Evolutionary conservation across 2,113 vertebrate species (phyloP).

Genomic region (Xenopus laevis): DNA sequence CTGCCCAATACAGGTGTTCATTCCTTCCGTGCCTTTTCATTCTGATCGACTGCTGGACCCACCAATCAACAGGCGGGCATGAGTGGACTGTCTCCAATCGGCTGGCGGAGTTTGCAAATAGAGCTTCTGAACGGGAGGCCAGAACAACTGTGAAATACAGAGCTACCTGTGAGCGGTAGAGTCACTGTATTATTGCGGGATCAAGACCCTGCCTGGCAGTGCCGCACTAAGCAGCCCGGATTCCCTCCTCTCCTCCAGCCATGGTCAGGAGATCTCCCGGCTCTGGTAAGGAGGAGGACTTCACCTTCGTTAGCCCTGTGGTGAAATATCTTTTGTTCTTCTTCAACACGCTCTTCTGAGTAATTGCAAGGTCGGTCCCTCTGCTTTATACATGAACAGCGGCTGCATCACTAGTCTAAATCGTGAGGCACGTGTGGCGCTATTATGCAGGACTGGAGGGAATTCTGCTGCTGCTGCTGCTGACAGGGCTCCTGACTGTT

Average conservation of each 20-base stretch:
- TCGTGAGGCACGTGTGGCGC: too few relatives aligned
- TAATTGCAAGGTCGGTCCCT: conserved; percentile 60
- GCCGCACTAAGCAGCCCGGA: neutral
- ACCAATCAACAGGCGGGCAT: conserved; percentile 13
- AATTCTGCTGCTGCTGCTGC: too few relatives aligned
- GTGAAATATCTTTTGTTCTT: conserved; percentile 88
- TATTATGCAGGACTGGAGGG: too few relatives aligned
- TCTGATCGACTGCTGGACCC: neutral
- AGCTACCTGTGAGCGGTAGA: neutral
- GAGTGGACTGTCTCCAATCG: neutral
- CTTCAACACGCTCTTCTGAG: conserved; percentile 91
- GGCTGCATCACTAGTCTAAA: too few relatives aligned
- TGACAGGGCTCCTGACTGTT: too few relatives aligned
- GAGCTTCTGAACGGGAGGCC: neutral
- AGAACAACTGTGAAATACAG: neutral
- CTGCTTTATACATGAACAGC: too few relatives aligned
- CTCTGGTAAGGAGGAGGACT: conserved; percentile 60
- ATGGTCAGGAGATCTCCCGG: conserved; percentile 64
- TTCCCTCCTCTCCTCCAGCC: conserved; percentile 15
- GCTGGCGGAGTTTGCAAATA: neutral
- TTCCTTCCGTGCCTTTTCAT: neutral
- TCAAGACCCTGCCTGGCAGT: conserved; percentile 15
- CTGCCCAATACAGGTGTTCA: conserved; percentile 28
- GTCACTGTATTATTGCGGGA: too few relatives aligned
- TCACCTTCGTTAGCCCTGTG: conserved; percentile 75